Evolutionary conservation across 2,888 invertebrate species (phyloP), one percentile per base, ranked within the genome.

Genomic region (Drosophila paracracens): DNA sequence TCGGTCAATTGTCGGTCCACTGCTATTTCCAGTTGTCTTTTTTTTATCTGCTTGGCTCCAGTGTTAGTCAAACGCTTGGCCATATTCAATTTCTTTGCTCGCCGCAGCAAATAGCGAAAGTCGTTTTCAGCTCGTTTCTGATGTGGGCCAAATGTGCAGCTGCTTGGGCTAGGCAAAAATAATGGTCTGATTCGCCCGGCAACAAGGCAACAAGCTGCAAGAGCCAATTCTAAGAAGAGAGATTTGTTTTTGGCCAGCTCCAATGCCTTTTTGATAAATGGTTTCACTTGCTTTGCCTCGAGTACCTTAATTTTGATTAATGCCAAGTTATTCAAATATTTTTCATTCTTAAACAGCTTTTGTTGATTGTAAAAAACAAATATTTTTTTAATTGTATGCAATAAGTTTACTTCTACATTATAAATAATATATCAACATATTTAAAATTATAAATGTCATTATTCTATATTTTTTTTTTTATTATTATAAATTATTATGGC

Each of bases 131-230:
- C 90, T 76, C 61, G 90, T 89, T 88, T 89, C 76, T 89, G 67
- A 75, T 82, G 65, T 89, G 82, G 85, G 88, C 85, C 89, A 85
- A 76, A 74, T 89, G 84, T 89, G 88, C 84, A 89, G 78, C 84
- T 80, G 73, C 82, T 75, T n/a, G 25, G 54, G 29, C 50, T 52
- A 52, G 68, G 59, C 78, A 25, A 13, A 60, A 46, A 35, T 58
- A 69, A 69, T 56, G 51, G 51, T 43, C 57, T 60, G 61, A 51
- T 35, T 33, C 48, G 43, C 46, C 38, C 25, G 46, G 63, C 50
- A 57, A 58, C 46, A 53, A 50, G 53, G 66, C 74, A 79, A 78
- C 79, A 76, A 79, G 76, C 74, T 51, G 33, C 36, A 50, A 51
- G 38, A 13, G 43, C n/a, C 10, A 66, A 21, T 36, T 63, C 25